Conservation (phyloP, 2,113 vertebrate genomes). For the Vombatus ursinus region DNA sequence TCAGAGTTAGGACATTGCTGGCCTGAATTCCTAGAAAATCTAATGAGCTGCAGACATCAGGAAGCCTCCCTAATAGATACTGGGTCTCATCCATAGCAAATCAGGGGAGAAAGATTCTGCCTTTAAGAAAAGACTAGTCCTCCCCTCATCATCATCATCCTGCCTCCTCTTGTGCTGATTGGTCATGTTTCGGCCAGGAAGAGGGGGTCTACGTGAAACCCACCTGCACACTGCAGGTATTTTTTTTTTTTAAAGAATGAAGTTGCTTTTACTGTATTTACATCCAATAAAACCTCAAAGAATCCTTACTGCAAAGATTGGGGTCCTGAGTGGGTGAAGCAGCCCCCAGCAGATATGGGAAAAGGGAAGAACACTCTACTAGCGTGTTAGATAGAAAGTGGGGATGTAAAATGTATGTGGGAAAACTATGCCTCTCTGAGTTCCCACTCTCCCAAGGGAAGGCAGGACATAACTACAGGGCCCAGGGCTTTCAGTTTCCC, state of each 20-base stretch:
- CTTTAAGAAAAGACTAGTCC: not conserved
- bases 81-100: not conserved
- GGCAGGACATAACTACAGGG: constrained; percentile 1
- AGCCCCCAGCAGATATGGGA: not conserved
- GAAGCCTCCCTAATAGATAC: not conserved
- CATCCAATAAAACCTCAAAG: constrained; percentile 64
- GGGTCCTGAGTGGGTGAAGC: constrained; percentile 42
- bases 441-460: constrained; percentile 7
- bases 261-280: constrained; percentile 77
- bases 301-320: constrained; percentile 71
- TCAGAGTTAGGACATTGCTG: not conserved
- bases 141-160: not conserved
- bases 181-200: not conserved
- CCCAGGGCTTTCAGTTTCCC: not conserved
- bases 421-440: not conserved
- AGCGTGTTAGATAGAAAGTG: not conserved
- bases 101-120: not conserved
- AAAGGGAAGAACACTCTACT: not conserved
- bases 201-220: not conserved
- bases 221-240: not conserved
- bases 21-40: not conserved
- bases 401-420: not conserved
- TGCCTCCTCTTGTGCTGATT: not conserved
- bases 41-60: not conserved
- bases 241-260: constrained; percentile 59